Base-by-base conservation (phyloP, 1,140 invertebrate genomes). In the Trachymyrmex cornetzi region DNA sequence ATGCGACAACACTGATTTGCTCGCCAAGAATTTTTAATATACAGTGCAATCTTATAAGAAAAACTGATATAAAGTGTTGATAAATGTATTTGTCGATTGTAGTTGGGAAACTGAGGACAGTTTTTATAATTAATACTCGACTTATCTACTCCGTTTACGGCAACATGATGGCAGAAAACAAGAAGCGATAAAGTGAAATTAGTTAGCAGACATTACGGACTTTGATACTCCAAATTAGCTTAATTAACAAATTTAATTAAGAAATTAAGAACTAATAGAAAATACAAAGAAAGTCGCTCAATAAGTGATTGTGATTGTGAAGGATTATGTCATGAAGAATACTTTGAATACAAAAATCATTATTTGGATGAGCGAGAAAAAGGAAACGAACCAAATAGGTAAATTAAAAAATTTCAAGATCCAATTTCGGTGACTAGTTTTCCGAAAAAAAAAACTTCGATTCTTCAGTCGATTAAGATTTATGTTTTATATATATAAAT, bases 121-220 rank as follows among this genome's bases (percentile, higher is more conserved):
- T 3, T 44, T 44, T 44, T 44, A 44, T 6, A 14, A 19, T 44
- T 59, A 34, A 34, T 12, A 34, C 11, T 82, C 34, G 24, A 11
- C 3, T n/a, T 55, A 57, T 81, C 16, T 71, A 5, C 3, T 30
- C 14, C 12, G 12, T 79, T 14, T 63, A 48, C 44, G 14, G 3
- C 48, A 59, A 30, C 44, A 30, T 59, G 19, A 79, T 4, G 3
- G 2, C 3, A 14, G 72, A 0, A 38, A 30, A 34, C 9, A 44
- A 30, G 19, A 34, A 80, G 48, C 3, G 5, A 66, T 22, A 24
- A 80, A 55, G 48, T 80, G 30, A 80, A 69, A 64, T 64, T 79
- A 77, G 4, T 30, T 48, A 61, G 24, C 34, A 77, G 6, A 38
- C 24, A 50, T 9, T 53, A 24, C 3, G 27, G 0, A 69, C 9